Evolutionary conservation across 2,797 vertebrate species (phyloP).

Genomic region (Coregonus sp.): DNA sequence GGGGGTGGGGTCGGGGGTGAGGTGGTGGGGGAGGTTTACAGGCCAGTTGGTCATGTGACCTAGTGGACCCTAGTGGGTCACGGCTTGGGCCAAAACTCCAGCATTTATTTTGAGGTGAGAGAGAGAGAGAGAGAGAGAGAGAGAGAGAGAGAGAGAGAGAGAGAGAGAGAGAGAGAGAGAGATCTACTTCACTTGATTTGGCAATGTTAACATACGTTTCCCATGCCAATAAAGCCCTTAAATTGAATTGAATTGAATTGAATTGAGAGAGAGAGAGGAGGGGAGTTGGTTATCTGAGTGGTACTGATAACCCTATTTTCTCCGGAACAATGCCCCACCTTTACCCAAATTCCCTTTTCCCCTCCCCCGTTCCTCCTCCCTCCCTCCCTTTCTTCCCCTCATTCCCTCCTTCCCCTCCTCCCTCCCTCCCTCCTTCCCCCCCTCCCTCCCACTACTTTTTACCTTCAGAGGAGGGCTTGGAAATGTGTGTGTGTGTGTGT

Average conservation of each 20-base stretch:
- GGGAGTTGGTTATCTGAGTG: constrained; percentile 19
- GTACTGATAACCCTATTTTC: constrained; percentile 12
- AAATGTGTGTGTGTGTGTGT: not conserved
- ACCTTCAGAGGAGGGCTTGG: not conserved
- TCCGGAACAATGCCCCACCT: constrained; percentile 19
- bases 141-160: too few relatives aligned
- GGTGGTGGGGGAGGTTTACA: constrained; percentile 4
- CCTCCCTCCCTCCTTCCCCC: not conserved
- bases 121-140: too few relatives aligned
- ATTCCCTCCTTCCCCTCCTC: constrained; percentile 9
- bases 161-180: too few relatives aligned
- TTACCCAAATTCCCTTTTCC: constrained; percentile 17
- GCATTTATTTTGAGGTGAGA: not conserved
- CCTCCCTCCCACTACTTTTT: not conserved
- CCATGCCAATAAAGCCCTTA: too few relatives aligned
- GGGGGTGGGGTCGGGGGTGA: not conserved
- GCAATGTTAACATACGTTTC: too few relatives aligned
- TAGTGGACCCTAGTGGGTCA: constrained; percentile 24
- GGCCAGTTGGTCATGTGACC: constrained; percentile 26
- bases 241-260: too few relatives aligned
- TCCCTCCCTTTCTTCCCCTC: not conserved
- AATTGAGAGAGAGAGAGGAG: not conserved
- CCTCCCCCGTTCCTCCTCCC: constrained; percentile 4
- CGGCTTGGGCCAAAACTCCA: constrained; percentile 9
- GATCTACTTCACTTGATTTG: too few relatives aligned